Percentiles rank a stretch among this genome's conserved stretches.
Evolutionary conservation across 2,888 invertebrate genomes (phyloP).

Genomic region (Orgyia antiqua): DNA sequence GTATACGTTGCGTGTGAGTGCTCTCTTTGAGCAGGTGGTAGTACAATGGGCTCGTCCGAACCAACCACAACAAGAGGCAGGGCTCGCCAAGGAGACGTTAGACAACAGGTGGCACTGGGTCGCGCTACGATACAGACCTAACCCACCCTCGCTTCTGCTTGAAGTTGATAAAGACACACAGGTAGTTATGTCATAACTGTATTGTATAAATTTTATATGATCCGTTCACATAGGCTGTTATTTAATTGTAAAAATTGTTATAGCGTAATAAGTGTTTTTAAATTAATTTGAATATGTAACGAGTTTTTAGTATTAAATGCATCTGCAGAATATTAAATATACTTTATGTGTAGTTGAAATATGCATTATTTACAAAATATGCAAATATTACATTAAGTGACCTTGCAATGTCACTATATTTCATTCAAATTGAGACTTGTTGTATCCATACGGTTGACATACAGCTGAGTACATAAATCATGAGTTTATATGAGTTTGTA

Average conservation of each 20-base stretch:
- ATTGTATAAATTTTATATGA: neutral
- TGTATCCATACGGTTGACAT: neutral
- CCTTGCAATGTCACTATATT: conserved; percentile 4
- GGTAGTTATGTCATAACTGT: too few species aligned
- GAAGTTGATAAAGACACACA: conserved; percentile 61
- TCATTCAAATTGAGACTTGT: neutral
- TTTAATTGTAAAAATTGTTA: too few species aligned
- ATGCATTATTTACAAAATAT: too few species aligned
- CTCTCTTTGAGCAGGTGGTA: conserved; percentile 78
- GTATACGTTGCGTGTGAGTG: conserved; percentile 79
- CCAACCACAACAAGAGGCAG: conserved; percentile 77
- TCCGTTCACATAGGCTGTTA: neutral
- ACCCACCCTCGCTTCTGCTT: conserved; percentile 59
- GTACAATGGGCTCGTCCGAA: conserved; percentile 78
- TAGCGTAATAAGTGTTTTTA: too few species aligned
- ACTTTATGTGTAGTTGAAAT: too few species aligned
- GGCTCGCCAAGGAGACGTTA: conserved; percentile 82
- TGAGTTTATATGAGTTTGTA: too few species aligned
- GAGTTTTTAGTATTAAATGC: too few species aligned
- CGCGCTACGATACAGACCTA: conserved; percentile 78
- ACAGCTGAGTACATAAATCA: neutral
- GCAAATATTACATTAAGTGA: neutral
- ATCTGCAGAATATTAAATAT: too few species aligned
- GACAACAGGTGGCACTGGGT: conserved; percentile 91
- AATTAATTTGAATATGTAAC: too few species aligned